Evolutionary conservation across 2,113 vertebrate species (phyloP), one percentile per base, ranked within the genome.

Genomic region (Pseudorectes ferrugineus): DNA sequence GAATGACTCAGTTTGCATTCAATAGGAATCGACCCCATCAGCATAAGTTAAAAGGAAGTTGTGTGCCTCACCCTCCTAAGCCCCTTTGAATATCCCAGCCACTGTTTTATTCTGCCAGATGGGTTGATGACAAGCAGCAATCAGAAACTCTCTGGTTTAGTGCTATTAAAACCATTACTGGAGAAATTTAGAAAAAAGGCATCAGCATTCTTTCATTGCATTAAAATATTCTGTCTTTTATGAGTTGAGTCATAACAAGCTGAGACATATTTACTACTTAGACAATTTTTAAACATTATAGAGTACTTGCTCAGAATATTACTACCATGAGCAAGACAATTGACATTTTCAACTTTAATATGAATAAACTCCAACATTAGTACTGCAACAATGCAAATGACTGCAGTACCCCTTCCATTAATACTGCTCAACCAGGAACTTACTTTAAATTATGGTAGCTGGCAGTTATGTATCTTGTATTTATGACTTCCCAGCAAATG

Each of bases 201-300:
- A 95, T 86, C 79, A 92, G 43, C 72, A 71, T 94, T 94, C 88
- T 90, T 95, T 90, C 84, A 80, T 57, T 95, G 72, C 86, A 92
- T 85, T 90, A 94, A 94, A 95, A 92, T 94, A 90, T 85, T 92
- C 83, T 81, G 65, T 67, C 63, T 83, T 88, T 88, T 93, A 96
- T 77, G 75, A 92, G 75, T 55, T 92, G 87, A 96, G 92, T 96
- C 94, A 96, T 90, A 96, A 93, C 75, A 95, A 93, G 90, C 45
- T 96, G 93, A 94, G 85, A 83, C 43, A 31, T 95, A 96, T 93
- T 93, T 96, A 95, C 85, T 90, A 71, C 63, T 94, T 63, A 86
- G 51, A 85, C 29, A 76, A 55, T 92, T 95, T 95, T 92, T 63
- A 94, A 95, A 72, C 59, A 86, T 96, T 93, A 90, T 80, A 76